Conservation (phyloP, 1,140 invertebrate species). For the Tyrophagus putrescentiae region DNA sequence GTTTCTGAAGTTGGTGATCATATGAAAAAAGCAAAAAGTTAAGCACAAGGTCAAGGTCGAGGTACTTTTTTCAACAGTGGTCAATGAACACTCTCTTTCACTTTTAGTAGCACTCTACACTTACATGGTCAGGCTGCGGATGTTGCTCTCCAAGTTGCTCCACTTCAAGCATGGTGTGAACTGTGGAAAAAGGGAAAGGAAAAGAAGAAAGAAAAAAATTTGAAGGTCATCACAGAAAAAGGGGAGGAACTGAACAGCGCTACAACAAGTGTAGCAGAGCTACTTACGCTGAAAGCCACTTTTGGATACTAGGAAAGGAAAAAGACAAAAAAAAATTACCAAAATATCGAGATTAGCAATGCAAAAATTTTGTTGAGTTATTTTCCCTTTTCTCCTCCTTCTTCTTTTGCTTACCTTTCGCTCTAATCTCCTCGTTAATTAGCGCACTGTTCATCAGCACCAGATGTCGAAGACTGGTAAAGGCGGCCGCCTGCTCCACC, state of each 20-base stretch:
- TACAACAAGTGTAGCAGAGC: background rate
- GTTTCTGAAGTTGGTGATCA: constrained; percentile 30
- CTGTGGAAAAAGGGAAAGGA: constrained; percentile 35
- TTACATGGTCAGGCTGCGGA: constrained; percentile 42
- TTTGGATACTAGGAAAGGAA: background rate
- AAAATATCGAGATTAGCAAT: no score
- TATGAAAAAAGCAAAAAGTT: background rate
- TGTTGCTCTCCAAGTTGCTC: constrained; percentile 64
- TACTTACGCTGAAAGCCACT: constrained; percentile 1
- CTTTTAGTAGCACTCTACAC: constrained; percentile 35
- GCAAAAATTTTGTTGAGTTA: no score
- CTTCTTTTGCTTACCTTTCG: background rate
- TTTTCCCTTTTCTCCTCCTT: no score
- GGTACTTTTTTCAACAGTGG: constrained; percentile 52
- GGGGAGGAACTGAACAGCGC: background rate
- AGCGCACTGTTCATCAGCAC: constrained; percentile 59
- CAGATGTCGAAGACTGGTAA: constrained; percentile 61
- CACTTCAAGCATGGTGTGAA: constrained; percentile 67
- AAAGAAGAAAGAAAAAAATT: background rate
- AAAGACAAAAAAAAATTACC: no score
- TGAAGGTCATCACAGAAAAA: background rate
- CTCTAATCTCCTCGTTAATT: constrained; percentile 50
- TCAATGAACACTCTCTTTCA: constrained; percentile 48
- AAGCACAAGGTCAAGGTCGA: constrained; percentile 14
- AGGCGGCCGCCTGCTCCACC: constrained; percentile 55